These are phyloP conservation scores for Eupithecia inturbata DNA, from an alignment of 2,888 invertebrate genomes.

Conservation along the genomic window DNA sequence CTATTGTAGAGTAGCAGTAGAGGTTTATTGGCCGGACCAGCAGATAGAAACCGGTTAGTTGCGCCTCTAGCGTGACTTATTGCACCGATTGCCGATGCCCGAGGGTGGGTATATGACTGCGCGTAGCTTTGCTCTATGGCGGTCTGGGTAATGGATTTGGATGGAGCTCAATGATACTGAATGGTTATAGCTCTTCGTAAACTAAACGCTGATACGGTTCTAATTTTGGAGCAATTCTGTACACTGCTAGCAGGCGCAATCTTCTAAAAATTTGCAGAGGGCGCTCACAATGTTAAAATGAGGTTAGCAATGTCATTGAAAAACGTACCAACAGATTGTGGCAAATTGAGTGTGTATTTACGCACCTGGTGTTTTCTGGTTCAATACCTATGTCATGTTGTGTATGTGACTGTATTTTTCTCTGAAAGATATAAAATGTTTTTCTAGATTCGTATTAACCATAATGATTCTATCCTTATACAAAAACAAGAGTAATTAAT, in stretches of 20 bases:
- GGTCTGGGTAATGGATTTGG: slow-evolving; percentile 30
- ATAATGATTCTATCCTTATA: neutral
- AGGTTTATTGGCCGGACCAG: neutral
- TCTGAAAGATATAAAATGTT: neutral
- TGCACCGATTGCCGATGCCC: slow-evolving; percentile 16
- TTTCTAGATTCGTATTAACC: neutral
- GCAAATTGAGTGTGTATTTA: neutral
- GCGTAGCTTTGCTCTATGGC: slow-evolving; percentile 19
- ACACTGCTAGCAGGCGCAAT: neutral
- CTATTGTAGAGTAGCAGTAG: neutral
- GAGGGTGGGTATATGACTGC: slow-evolving; percentile 32
- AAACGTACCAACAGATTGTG: neutral
- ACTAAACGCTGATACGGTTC: slow-evolving; percentile 11
- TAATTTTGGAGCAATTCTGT: neutral
- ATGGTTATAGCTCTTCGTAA: slow-evolving; percentile 20
- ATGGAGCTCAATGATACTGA: slow-evolving; percentile 28
- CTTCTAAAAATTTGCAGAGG: neutral
- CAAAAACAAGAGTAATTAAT: neutral
- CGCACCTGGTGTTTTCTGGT: neutral
- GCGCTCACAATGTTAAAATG: neutral
- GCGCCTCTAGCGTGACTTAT: slow-evolving; percentile 28
- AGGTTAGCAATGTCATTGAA: neutral
- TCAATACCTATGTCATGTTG: neutral
- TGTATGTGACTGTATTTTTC: neutral
- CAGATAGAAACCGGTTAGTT: slow-evolving; percentile 5